A percentile compares a stretch with the other conserved stretches of the same genome.
These are phyloP conservation scores for Naso thynnoides DNA, from an alignment of 2,797 vertebrate genomes.

Conservation along the genomic window DNA sequence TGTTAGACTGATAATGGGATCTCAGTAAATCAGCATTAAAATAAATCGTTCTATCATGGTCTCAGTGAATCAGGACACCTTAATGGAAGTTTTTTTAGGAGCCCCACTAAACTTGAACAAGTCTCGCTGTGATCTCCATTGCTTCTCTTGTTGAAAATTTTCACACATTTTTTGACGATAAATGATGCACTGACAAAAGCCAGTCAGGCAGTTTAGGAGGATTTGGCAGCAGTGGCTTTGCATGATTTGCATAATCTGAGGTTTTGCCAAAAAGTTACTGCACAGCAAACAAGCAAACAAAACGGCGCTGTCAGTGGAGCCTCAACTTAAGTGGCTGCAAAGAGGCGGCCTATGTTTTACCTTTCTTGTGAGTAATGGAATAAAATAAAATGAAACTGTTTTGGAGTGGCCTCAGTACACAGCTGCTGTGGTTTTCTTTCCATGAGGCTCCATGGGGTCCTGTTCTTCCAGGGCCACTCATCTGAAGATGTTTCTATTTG, in stretches of 20 bases:
- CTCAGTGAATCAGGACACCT: not conserved
- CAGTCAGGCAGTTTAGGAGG: slow-evolving; percentile 38
- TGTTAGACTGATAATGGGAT: not conserved
- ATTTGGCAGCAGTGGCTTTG: slow-evolving; percentile 36
- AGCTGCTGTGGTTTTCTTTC: not conserved
- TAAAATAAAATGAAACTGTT: slow-evolving; percentile 19
- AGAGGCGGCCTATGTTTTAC: slow-evolving; percentile 23
- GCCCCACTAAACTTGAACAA: not conserved
- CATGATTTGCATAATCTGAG: slow-evolving; percentile 59
- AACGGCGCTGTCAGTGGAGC: slow-evolving; percentile 28
- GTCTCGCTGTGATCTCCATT: slow-evolving; percentile 20
- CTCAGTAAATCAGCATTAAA: no score
- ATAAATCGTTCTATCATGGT: slow-evolving; percentile 7
- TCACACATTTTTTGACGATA: slow-evolving; percentile 52
- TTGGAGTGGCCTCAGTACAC: not conserved
- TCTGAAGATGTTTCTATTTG: slow-evolving; percentile 1
- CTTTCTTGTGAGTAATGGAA: slow-evolving; percentile 21
- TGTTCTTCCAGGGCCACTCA: not conserved
- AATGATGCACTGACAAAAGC: slow-evolving; percentile 70
- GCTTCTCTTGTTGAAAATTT: slow-evolving; percentile 47
- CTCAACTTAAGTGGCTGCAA: slow-evolving; percentile 33
- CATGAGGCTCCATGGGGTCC: not conserved
- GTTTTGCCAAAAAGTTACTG: slow-evolving; percentile 43
- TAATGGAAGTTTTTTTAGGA: not conserved
- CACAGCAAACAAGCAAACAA: slow-evolving; percentile 45